Evolutionary conservation across 2,888 invertebrate species (phyloP).

Genomic region (Spodoptera exigua): DNA sequence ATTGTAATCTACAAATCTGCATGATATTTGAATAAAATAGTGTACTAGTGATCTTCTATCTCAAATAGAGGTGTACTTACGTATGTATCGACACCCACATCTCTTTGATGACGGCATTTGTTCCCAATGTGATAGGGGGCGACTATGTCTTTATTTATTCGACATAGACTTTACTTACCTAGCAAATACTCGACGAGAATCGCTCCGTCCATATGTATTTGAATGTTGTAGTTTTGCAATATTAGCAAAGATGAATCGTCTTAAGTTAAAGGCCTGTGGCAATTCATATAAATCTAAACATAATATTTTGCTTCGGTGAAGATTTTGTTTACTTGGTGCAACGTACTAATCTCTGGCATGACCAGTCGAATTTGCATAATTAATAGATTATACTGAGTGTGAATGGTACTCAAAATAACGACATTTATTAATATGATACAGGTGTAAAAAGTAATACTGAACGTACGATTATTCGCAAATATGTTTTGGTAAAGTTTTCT

Average conservation of each 20-base stretch:
- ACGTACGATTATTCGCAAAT: too few relatives aligned
- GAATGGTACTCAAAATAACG: too few relatives aligned
- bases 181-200: slow-evolving; percentile 10
- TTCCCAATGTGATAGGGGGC: slow-evolving; percentile 34
- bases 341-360: too few relatives aligned
- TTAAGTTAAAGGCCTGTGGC: slow-evolving; percentile 5
- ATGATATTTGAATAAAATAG: background rate
- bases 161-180: slow-evolving; percentile 23
- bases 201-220: slow-evolving; percentile 8
- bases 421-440: too few relatives aligned
- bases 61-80: slow-evolving; percentile 14
- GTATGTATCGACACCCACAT: slow-evolving; percentile 33
- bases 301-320: too few relatives aligned
- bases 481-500: too few relatives aligned
- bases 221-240: slow-evolving; percentile 1
- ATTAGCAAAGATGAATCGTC: background rate
- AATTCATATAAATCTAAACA: too few relatives aligned
- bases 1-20: background rate
- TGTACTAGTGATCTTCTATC: slow-evolving; percentile 17
- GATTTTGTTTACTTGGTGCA: too few relatives aligned
- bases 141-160: slow-evolving; percentile 35
- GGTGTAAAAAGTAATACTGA: too few relatives aligned
- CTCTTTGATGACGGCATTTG: slow-evolving; percentile 44
- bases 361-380: too few relatives aligned
- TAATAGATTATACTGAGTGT: too few relatives aligned